Base-by-base conservation (phyloP, 2,797 vertebrate species). In the Sebastolobus altivelis region DNA sequence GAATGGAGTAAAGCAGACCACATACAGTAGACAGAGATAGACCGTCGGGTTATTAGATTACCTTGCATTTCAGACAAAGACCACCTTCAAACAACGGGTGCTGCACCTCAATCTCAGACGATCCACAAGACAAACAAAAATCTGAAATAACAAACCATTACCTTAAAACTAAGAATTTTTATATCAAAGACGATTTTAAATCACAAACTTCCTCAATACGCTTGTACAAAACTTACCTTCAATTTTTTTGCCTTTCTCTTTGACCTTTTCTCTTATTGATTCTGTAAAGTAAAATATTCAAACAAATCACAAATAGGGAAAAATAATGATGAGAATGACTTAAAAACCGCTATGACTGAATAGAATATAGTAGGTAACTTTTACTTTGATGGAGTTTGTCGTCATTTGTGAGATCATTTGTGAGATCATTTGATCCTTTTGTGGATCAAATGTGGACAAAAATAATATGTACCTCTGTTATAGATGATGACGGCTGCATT, bases 51-150 rank as follows among this genome's bases (percentile, higher is more conserved):
- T 55, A 37, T 71, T 63, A 66, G 60, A 55, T 93, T 92, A 96
- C 96, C 96, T 96, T 96, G 95, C 96, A 96, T 84, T 84, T 96
- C 20, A 75, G 70, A 91, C 96, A 96, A 33, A 96, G 94, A 77
- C 94, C 93, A 18, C 96, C 95, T 84, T 95, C 87, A 91, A 96
- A 96, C 75, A 96, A 80, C 1, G 96, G 96, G 81, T 96, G 96
- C 63, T 75, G 80, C 67, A 92, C 92, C 2, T 88, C 90, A 25
- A 82, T 75, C 65, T 93, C 89, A 69, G 83, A 1, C 2, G 81
- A 77, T 79, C 95, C 95, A 91, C 96, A 96, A 38, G 92, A 92
- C 85, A 96, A 91, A 80, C 96, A 96, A 70, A 95, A 94, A 87
- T 95, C 96, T 96, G 88, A 54, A 88, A 89, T 13, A 56, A 77